Percentiles rank a stretch among this genome's conserved stretches.
Conservation (phyloP, 2,888 invertebrate species). For the Corbicula japonica region DNA sequence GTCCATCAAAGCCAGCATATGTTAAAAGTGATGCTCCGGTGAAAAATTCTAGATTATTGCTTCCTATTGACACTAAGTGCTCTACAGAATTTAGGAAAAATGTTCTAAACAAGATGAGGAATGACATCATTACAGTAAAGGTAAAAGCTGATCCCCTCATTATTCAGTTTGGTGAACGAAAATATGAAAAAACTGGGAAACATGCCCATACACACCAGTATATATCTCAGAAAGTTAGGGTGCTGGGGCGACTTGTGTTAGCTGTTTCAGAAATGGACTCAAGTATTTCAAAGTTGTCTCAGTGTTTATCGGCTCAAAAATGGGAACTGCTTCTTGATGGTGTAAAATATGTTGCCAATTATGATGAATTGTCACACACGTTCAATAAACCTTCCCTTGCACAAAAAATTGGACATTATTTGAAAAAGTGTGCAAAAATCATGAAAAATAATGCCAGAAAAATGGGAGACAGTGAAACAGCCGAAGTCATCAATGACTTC, state of each 20-base stretch:
- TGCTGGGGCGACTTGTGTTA: slow-evolving; percentile 8
- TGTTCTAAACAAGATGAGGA: slow-evolving; percentile 22
- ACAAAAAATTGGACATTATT: background rate
- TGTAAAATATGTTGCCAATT: background rate
- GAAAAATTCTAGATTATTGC: background rate
- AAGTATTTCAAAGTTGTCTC: background rate
- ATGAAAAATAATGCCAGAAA: too few relatives aligned
- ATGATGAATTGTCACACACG: too few relatives aligned
- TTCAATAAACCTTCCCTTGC: too few relatives aligned
- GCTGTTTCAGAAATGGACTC: background rate
- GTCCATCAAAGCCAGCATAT: background rate
- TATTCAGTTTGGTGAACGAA: slow-evolving; percentile 5
- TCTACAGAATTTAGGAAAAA: slow-evolving; percentile 3
- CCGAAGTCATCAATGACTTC: background rate
- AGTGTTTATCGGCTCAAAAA: background rate
- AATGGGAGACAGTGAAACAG: background rate
- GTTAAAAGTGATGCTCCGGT: slow-evolving; percentile 4
- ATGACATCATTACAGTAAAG: slow-evolving; percentile 11
- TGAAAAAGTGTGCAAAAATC: slow-evolving; percentile 1
- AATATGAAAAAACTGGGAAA: slow-evolving; percentile 27
- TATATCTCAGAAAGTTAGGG: slow-evolving; percentile 24
- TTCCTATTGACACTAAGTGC: background rate
- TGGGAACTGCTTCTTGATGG: slow-evolving; percentile 2
- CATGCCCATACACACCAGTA: slow-evolving; percentile 28
- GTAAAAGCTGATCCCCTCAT: slow-evolving; percentile 8